Base-by-base conservation (phyloP, 2,797 vertebrate species). In the Podargus strigoides region DNA sequence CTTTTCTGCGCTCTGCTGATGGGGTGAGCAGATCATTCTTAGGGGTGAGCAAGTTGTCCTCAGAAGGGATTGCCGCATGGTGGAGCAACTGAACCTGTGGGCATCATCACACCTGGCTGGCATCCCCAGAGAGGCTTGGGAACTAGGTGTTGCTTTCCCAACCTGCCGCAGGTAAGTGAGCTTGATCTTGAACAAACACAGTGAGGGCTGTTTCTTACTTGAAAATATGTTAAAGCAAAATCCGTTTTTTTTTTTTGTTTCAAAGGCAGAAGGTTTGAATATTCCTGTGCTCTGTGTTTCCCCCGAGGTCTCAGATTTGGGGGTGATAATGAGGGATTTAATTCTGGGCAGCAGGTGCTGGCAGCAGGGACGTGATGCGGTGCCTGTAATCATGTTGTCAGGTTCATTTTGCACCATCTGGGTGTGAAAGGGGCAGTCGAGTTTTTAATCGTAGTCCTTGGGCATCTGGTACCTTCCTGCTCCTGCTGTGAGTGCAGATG, bases 401-500 rank as follows among this genome's bases (percentile, higher is more conserved):
- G 55, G 58, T 74, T 94, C 32, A 20, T 95, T 92, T 90, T 93
- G 77, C 53, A 85, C 91, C 74, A 62, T 87, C 88, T 88, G 89
- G 59, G 62, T 90, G 89, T 84, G 69, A 91, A 94, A 95, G 64
- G 74, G 68, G 85, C 7, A 2, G 73, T 75, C 9, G 3, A 59
- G 87, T 70, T 90, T 80, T 86, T 86, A 68, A 67, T 41, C 88
- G 41, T 59, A 70, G 58, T 69, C 53, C 30, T 75, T 50, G 60
- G 83, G 66, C 76, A 83, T 46, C 70, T 86, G 89, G 14, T 89
- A 42, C 62, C 68, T 85, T 91, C 64, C 7, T 85, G 41, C 37
- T 93, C 9, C 53, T 77, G 64, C 85, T 47, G 37, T 2, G 2
- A 37, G 12, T 66, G 32, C 78, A 74, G 60, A 15, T 3, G 0